Base-by-base conservation (phyloP, 2,113 vertebrate species). In the Todiramphus saurophagus region DNA sequence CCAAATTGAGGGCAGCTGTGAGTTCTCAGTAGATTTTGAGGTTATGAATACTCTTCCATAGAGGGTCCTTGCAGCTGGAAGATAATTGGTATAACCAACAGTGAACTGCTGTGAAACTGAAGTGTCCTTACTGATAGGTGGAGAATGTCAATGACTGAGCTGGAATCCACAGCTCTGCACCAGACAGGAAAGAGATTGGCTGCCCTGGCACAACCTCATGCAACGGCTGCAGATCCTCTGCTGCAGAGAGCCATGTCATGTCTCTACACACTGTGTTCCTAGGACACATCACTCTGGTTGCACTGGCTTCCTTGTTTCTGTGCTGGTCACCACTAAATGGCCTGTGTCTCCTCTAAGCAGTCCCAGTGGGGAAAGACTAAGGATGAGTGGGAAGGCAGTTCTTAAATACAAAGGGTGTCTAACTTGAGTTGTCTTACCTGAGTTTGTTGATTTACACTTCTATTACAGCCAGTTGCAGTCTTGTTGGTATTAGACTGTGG, bases 161-260 rank as follows among this genome's bases (percentile, higher is more conserved):
- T 46, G 74, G 59, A 58, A 55, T 11, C 14, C 2, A 7, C 0
- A 1, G 8, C 56, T 55, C 41, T 67, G 19, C 44, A 74, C 16
- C 7, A 7, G 37, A 23, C 0, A 0, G 9, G 35, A 64, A 24
- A 30, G 13, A 84, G n/a, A 10, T 15, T 77, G 19, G 9, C 27
- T 62, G 19, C 15, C 27, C 41, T 31, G 10, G 43, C 48, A 21
- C 51, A 21, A 28, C 48, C n/a, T 37, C 5, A 0, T 31, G 39
- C 64, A 67, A 33, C 0, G 0, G 37, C 53, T 21, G 13, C 4
- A 0, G 12, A 8, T n/a, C 24, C 12, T 43, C 27, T 66, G 33
- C 46, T 44, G 56, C 6, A 1, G 46, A 85, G 37, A 41, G 21
- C 33, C 5, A 0, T 8, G 5, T 27, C 19, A 2, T 33, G 8